Evolutionary conservation across 2,797 vertebrate genomes (phyloP), one percentile per base, ranked within the genome.

Genomic region (Platalea minor): DNA sequence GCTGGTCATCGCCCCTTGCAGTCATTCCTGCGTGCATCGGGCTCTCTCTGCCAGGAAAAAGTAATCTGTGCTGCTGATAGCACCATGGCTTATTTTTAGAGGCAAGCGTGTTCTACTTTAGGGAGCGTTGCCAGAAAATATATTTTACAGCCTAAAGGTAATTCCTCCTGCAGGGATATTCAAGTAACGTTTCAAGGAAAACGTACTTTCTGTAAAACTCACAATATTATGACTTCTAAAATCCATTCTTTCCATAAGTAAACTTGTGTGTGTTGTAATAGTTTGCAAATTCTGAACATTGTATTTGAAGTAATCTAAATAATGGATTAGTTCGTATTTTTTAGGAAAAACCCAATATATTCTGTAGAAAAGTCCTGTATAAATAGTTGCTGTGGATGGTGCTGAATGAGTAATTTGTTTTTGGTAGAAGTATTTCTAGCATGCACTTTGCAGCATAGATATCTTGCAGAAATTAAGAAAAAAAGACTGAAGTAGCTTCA

Each of bases 41-140:
- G 48, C 9, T 37, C 16, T 37, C 35, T 35, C 76, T 94, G 90
- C 56, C 86, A 91, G 87, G 48, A 82, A 85, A 80, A 85, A 53
- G 50, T 81, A 61, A 92, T 89, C 83, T 76, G 11, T 74, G 84
- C 80, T 76, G 67, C 74, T 64, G 70, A 77, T 91, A 74, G 83
- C 59, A 43, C 88, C 56, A 1, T 35, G 70, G 39, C 84, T 92
- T 95, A 96, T 94, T 96, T 95, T 95, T 95, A 96, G 88, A 91
- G 93, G 35, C 63, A 24, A 51, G 85, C 24, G 1, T 74, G 84
- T 70, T 76, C 81, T 82, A 9, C 46, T 94, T 84, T 7, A 68
- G 83, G 69, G 72, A 73, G 35, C 5, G 28, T 81, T 94, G 91
- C 80, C 83, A 89, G 74, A 92, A 87, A 79, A 65, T 56, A 5